Base-by-base conservation (phyloP, 2,888 invertebrate genomes). In the Clepsis dumicolana region DNA sequence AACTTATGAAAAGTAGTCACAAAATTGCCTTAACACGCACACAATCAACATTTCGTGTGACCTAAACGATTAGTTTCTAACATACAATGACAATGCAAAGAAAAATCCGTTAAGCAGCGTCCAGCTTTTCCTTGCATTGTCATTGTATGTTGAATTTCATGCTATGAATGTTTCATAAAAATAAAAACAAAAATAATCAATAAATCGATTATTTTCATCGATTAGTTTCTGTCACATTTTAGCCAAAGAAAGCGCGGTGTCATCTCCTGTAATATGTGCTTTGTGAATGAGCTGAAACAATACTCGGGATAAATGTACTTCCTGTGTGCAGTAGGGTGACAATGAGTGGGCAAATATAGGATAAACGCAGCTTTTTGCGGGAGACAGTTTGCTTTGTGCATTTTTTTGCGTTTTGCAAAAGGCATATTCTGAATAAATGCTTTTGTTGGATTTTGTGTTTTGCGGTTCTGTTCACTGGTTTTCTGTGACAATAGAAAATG, bases 221-320 rank as follows among this genome's bases (percentile, higher is more conserved):
- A n/a, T n/a, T n/a, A n/a, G n/a, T n/a, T n/a, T n/a, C n/a, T n/a
- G n/a, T n/a, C n/a, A n/a, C n/a, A n/a, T n/a, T n/a, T n/a, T n/a
- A n/a, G n/a, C n/a, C n/a, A n/a, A n/a, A n/a, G 29, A 29, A 4
- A 29, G 29, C 29, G 29, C 65, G 60, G 24, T 65, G 65, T 61
- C 65, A 65, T 60, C 29, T 29, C 29, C 29, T 29, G 29, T 29
- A 29, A 29, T 4, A 29, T 48, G 24, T 61, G 41, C 60, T 65
- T 65, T 65, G 59, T 65, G 65, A 41, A 60, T 61, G 61, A 61
- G 67, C 62, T 56, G 48, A 67, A 67, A 67, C 67, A 67, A 63
- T 63, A 67, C 67, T 27, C 24, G 62, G 56, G 67, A 63, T 67
- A 67, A 67, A 67, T 67, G 48, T 67, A 67, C 67, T 67, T 67